Percentiles rank a stretch among this genome's conserved stretches.
These are phyloP conservation scores for Pipistrellus nathusii DNA, from an alignment of 2,797 vertebrate species.

Conservation along the genomic window DNA sequence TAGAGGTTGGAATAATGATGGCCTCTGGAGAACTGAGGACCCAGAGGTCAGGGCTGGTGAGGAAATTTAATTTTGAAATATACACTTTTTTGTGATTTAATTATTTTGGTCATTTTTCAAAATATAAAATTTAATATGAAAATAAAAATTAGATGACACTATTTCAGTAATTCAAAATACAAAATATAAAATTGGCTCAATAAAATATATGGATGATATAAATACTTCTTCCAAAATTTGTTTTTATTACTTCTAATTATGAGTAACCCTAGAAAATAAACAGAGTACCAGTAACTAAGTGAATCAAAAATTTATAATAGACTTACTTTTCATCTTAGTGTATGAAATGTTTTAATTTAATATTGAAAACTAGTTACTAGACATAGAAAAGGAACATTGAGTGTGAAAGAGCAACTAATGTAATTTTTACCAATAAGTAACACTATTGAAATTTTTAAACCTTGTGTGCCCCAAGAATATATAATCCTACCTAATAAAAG, in stretches of 20 bases:
- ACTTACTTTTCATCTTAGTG: conserved; percentile 4
- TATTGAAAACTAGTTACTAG: not conserved
- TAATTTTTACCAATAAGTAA: conserved; percentile 11
- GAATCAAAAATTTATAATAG: conserved; percentile 29
- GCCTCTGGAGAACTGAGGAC: not conserved
- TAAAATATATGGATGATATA: not conserved
- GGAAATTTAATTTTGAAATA: not conserved
- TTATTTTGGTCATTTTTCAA: not conserved
- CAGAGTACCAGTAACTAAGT: not conserved
- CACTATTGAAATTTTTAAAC: not conserved
- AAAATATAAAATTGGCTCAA: not conserved
- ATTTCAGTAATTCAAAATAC: not conserved
- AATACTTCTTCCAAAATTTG: conserved; percentile 1
- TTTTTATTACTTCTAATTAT: not conserved
- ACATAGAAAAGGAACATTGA: not conserved
- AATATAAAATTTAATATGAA: conserved; percentile 18
- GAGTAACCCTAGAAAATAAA: conserved; percentile 3
- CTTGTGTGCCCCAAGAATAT: not conserved
- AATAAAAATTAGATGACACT: not conserved
- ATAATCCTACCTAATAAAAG: not conserved
- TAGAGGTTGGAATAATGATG: not conserved
- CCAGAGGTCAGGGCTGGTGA: not conserved
- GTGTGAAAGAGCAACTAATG: not conserved
- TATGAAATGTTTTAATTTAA: conserved; percentile 20
- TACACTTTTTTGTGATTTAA: not conserved